Evolutionary conservation across 1,140 invertebrate species (phyloP).

Genomic region (Colletes latitarsis): DNA sequence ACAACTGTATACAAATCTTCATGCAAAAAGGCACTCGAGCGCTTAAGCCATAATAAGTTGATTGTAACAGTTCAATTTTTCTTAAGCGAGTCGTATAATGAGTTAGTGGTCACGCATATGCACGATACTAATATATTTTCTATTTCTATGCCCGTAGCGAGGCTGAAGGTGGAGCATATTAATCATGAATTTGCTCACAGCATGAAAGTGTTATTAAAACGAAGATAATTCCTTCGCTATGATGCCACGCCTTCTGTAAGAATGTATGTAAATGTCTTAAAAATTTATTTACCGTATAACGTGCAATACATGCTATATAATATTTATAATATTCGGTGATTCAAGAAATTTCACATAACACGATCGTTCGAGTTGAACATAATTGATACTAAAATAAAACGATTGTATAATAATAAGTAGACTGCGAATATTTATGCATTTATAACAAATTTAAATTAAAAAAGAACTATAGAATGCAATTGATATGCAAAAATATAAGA

Average conservation of each 20-base stretch:
- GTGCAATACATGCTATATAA: neutral
- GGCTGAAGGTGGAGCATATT: neutral
- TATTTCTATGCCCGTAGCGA: neutral
- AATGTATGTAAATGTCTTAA: neutral
- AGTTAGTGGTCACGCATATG: slow-evolving; percentile 7
- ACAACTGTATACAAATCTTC: neutral
- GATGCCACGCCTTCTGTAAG: neutral
- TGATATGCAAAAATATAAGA: too few relatives aligned
- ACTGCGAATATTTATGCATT: too few relatives aligned
- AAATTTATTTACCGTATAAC: neutral
- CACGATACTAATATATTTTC: neutral
- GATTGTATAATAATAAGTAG: too few relatives aligned
- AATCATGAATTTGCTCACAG: neutral
- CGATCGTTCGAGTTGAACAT: too few relatives aligned
- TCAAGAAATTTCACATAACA: too few relatives aligned
- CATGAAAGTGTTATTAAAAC: neutral
- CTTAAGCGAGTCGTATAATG: neutral
- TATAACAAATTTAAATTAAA: too few relatives aligned
- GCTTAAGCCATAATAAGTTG: slow-evolving; percentile 1
- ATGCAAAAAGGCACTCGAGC: neutral
- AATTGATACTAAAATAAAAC: too few relatives aligned
- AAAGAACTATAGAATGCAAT: too few relatives aligned
- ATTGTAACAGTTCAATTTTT: slow-evolving; percentile 14
- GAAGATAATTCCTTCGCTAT: neutral
- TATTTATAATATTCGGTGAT: neutral